Base-by-base conservation (phyloP, 2,113 vertebrate genomes). In the Thalassarche chlororhynchos region DNA sequence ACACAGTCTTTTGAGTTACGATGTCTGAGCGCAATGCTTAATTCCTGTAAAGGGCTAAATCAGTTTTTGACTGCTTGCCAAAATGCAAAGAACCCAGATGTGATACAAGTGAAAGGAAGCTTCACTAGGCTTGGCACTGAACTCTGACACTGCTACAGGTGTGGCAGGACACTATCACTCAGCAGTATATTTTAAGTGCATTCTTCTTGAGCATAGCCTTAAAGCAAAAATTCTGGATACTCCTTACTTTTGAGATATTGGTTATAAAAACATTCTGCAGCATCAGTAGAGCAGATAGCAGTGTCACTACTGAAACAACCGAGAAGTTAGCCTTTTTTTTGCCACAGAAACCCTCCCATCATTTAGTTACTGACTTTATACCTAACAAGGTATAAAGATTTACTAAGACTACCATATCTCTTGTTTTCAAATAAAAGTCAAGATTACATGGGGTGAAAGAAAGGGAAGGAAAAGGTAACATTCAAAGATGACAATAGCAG, bases 1-100 rank as follows among this genome's bases (percentile, higher is more conserved):
- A 96, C 95, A 97, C 83, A 93, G 95, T 89, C 94, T 93, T 44
- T 8, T 38, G 84, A 97, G 93, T 97, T 96, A 97, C 12, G 2
- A 91, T 32, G 77, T 92, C 86, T 93, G 85, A 94, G 96, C 5
- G 65, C 78, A 96, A 84, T 38, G 44, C 62, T 95, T 84, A 91
- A 71, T 93, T 96, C 95, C 90, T 84, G 75, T 90, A 96, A 96
- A 79, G 90, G 71, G 84, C 95, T 97, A 93, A 97, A 96, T 68
- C 52, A 38, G 60, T 76, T 94, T 96, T 64, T 94, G 87, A 91
- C 23, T 51, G 66, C 62, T 83, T 77, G 93, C 96, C 91, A 96
- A 92, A 93, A 95, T 64, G 92, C 46, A 93, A 64, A 95, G 90
- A 78, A 78, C 42, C n/a, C 89, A 93, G 76, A 98, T 86, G 94